A percentile compares a stretch with the other conserved stretches of the same genome.
Evolutionary conservation across 2,797 vertebrate genomes (phyloP).

Genomic region (Cichlasoma orientale): DNA sequence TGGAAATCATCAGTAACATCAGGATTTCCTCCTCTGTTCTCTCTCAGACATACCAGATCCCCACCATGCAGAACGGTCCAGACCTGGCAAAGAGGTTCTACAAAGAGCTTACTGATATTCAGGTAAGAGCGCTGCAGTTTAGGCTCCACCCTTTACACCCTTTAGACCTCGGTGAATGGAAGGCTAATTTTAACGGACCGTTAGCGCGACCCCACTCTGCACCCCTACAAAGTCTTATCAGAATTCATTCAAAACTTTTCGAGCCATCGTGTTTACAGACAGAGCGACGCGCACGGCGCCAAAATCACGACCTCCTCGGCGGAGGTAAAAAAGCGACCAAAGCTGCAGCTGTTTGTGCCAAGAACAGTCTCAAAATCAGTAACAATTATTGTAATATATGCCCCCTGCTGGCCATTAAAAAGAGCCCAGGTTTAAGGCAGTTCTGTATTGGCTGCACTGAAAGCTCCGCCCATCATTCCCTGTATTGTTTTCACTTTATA

Average conservation of each 20-base stretch:
- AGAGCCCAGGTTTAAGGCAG: rapidly evolving
- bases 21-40: not conserved
- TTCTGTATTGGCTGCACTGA: not conserved
- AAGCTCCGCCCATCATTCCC: not conserved
- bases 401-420: not conserved
- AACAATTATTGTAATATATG: too few relatives aligned
- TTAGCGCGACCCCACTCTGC: too few relatives aligned
- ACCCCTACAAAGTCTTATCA: too few relatives aligned
- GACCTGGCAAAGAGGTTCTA: constrained; percentile 86
- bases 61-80: constrained; percentile 90
- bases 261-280: too few relatives aligned
- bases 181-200: too few relatives aligned
- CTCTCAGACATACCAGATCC: constrained; percentile 83
- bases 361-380: too few relatives aligned
- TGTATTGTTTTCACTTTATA: not conserved
- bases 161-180: too few relatives aligned
- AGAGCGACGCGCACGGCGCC: too few relatives aligned
- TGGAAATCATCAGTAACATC: not conserved
- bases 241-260: too few relatives aligned
- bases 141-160: not conserved
- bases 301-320: too few relatives aligned
- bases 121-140: constrained; percentile 73
- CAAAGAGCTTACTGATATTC: constrained; percentile 88
- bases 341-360: too few relatives aligned
- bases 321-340: too few relatives aligned